These are phyloP conservation scores for Hemibagrus wyckioides DNA, from an alignment of 2,113 vertebrate species.

Conservation along the genomic window DNA sequence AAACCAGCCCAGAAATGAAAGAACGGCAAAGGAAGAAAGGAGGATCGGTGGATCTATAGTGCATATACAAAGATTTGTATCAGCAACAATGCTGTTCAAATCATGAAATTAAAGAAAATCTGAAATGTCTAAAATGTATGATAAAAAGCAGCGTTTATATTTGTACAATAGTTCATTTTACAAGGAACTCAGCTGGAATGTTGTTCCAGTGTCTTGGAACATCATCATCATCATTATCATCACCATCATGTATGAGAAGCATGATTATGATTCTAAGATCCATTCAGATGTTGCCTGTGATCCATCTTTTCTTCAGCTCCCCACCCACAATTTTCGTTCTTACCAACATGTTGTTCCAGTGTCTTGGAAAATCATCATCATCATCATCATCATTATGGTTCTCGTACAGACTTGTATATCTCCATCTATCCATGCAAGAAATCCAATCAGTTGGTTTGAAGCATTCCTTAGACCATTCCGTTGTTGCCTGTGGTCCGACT, in stretches of 20 bases:
- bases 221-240: not conserved
- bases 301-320: too few species aligned
- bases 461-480: too few species aligned
- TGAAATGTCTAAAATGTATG: not conserved
- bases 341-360: too few species aligned
- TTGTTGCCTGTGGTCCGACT: too few species aligned
- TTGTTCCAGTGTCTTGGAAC: not conserved
- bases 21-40: not conserved
- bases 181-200: not conserved
- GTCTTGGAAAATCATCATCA: not conserved
- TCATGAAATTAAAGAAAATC: not conserved
- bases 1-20: not conserved
- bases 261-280: too few species aligned
- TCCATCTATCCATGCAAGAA: not conserved
- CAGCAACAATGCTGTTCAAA: not conserved
- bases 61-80: not conserved
- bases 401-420: not conserved
- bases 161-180: not conserved
- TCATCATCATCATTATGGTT: not conserved
- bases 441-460: not conserved
- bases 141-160: not conserved
- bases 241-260: too few species aligned
- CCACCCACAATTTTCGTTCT: too few species aligned
- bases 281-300: too few species aligned
- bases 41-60: not conserved